Conservation (phyloP, 2,113 vertebrate species). For the Coregonus clupeaformis region DNA sequence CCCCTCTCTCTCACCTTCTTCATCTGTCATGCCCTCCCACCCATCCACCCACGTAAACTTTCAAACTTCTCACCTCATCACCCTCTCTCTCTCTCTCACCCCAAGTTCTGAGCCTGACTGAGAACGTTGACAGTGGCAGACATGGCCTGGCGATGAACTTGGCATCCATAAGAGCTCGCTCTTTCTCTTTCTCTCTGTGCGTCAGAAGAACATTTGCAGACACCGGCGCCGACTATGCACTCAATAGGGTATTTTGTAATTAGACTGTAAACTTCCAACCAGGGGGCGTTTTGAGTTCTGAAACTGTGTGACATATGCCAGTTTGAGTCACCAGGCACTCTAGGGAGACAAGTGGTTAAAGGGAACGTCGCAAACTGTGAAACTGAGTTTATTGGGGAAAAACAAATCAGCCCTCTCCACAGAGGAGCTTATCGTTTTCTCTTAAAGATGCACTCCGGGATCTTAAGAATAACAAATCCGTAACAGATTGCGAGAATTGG, state of each 20-base stretch:
- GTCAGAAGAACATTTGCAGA: not conserved
- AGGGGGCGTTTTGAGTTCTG: not conserved
- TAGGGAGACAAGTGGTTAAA: not conserved
- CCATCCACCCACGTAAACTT: slow-evolving; percentile 19
- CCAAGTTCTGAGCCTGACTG: not conserved
- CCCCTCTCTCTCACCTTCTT: not conserved
- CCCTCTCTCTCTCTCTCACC: not conserved
- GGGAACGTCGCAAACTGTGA: not conserved
- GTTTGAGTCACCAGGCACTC: not conserved
- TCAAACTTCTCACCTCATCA: not conserved
- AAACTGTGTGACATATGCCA: not conserved
- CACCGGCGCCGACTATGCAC: not conserved
- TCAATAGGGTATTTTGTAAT: not conserved
- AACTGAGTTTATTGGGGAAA: not conserved
- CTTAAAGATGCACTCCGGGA: no score
- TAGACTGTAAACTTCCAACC: not conserved
- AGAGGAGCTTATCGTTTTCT: no score
- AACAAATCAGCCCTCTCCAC: not conserved
- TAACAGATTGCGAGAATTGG: no score
- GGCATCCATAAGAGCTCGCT: not conserved
- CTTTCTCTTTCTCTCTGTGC: not conserved
- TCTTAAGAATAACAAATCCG: no score
- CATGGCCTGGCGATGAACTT: not conserved
- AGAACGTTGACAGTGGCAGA: not conserved
- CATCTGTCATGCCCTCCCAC: not conserved